Percentiles rank a stretch among this genome's conserved stretches.
phyloP scores from a whole-genome alignment of 1,140 invertebrate genomes.

The Drosophila sturtevanti region DNA sequence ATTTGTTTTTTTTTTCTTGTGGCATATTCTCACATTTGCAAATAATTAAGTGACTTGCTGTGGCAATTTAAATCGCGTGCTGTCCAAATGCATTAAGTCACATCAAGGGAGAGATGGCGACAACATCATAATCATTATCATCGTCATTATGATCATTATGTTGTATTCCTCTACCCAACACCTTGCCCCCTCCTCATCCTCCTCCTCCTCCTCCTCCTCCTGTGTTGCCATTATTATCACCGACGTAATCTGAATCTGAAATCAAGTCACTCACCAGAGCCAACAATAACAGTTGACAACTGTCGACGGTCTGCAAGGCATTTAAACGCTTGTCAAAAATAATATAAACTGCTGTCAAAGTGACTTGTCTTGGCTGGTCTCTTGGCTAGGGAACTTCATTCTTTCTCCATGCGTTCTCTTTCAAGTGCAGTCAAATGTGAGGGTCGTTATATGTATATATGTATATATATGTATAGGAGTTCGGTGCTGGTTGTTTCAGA shows the following conservation, averaged over 20 bases:
- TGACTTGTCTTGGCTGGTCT: conserved; percentile 1
- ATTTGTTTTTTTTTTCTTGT: neutral
- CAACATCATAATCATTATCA: conserved; percentile 13
- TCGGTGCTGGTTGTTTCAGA: conserved; percentile 3
- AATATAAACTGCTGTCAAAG: conserved; percentile 70
- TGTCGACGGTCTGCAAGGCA: conserved; percentile 69
- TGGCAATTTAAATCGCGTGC: conserved; percentile 60
- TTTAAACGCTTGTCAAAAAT: conserved; percentile 77
- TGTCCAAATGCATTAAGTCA: conserved; percentile 72
- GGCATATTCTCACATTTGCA: conserved; percentile 66
- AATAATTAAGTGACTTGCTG: conserved; percentile 69
- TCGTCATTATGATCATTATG: neutral
- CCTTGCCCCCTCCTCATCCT: neutral
- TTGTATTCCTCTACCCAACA: neutral
- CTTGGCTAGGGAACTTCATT: conserved; percentile 36
- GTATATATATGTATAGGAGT: no score
- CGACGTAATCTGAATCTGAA: conserved; percentile 60
- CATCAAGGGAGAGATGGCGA: conserved; percentile 55
- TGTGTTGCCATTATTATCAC: conserved; percentile 48
- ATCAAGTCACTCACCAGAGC: conserved; percentile 58
- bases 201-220: conserved; percentile 19
- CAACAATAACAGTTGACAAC: conserved; percentile 73
- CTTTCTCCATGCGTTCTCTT: conserved; percentile 10
- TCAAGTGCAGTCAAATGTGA: conserved; percentile 22
- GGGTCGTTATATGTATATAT: no score